Percentiles rank a stretch among this genome's conserved stretches.
phyloP scores from a whole-genome alignment of 2,113 vertebrate species.

The Nansenia antarctica region DNA sequence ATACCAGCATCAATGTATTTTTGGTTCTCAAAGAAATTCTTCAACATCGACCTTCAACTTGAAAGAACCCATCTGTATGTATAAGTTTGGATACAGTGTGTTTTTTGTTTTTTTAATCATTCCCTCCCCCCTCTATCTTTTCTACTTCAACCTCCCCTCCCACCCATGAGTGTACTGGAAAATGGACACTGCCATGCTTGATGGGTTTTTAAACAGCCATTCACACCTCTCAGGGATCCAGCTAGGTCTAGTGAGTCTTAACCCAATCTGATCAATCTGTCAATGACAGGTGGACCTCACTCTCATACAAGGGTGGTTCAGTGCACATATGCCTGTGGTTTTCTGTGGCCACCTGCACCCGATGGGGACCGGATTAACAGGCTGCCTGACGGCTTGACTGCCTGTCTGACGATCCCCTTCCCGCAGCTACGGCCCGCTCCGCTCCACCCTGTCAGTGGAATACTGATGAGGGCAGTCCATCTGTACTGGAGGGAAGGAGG shows the following conservation, averaged over 20 bases:
- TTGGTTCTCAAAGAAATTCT: background rate
- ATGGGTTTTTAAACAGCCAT: no score
- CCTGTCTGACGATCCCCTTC: background rate
- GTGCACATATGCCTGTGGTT: background rate
- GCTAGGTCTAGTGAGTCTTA: background rate
- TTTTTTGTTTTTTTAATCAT: no score
- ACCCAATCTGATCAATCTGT: background rate
- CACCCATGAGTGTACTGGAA: background rate
- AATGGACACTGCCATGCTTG: background rate
- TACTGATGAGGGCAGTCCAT: slow-evolving; percentile 9
- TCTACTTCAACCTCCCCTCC: background rate
- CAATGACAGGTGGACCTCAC: background rate
- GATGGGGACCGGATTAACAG: background rate
- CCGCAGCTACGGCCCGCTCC: background rate
- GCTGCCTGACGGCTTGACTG: background rate
- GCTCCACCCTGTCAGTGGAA: background rate
- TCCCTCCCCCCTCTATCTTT: background rate
- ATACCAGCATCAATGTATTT: background rate
- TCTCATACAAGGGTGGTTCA: background rate
- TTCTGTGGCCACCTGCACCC: background rate
- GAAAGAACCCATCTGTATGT: background rate
- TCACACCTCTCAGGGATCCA: background rate
- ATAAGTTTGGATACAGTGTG: no score
- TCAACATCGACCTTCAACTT: background rate
- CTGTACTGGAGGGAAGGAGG: background rate